phyloP scores from a whole-genome alignment of 1,140 invertebrate species.

The Teleopsis dalmanni region DNA sequence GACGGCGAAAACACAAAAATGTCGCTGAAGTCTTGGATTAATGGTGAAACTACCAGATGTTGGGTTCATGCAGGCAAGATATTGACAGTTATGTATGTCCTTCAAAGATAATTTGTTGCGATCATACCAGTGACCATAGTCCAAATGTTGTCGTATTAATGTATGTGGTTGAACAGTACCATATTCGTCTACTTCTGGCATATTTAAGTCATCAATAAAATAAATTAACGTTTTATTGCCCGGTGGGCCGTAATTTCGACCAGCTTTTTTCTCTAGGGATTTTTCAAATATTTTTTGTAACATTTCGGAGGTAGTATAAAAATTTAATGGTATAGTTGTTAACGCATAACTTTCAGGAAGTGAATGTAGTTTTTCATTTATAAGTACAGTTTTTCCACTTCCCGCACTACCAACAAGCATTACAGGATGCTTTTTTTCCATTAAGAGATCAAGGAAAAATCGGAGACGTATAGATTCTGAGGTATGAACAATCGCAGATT shows the following conservation, averaged over 20 bases:
- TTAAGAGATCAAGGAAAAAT: slow-evolving; percentile 84
- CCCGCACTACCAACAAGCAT: slow-evolving; percentile 92
- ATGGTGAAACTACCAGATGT: slow-evolving; percentile 95
- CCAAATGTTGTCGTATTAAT: slow-evolving; percentile 87
- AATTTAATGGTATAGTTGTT: slow-evolving; percentile 91
- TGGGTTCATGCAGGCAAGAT: slow-evolving; percentile 95
- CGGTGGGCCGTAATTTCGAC: slow-evolving; percentile 89
- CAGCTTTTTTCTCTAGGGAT: slow-evolving; percentile 95
- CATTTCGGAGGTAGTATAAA: slow-evolving; percentile 95
- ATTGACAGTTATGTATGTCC: slow-evolving; percentile 95
- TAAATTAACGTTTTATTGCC: slow-evolving; percentile 92
- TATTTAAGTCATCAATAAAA: slow-evolving; percentile 97
- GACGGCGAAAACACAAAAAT: slow-evolving; percentile 91
- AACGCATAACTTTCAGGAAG: slow-evolving; percentile 82
- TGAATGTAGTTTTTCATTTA: slow-evolving; percentile 73
- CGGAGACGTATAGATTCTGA: slow-evolving; percentile 83
- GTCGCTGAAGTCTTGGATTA: slow-evolving; percentile 85
- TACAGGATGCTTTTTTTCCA: slow-evolving; percentile 79
- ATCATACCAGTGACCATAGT: slow-evolving; percentile 95
- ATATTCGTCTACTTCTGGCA: slow-evolving; percentile 92
- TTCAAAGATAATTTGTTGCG: slow-evolving; percentile 82
- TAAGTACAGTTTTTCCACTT: slow-evolving; percentile 82
- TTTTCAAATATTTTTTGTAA: slow-evolving; percentile 90
- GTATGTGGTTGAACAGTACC: slow-evolving; percentile 95
- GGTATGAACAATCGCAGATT: slow-evolving; percentile 89